Evolutionary conservation across 2,797 vertebrate species (phyloP), one percentile per base, ranked within the genome.

Genomic region (Coreius guichenoti): DNA sequence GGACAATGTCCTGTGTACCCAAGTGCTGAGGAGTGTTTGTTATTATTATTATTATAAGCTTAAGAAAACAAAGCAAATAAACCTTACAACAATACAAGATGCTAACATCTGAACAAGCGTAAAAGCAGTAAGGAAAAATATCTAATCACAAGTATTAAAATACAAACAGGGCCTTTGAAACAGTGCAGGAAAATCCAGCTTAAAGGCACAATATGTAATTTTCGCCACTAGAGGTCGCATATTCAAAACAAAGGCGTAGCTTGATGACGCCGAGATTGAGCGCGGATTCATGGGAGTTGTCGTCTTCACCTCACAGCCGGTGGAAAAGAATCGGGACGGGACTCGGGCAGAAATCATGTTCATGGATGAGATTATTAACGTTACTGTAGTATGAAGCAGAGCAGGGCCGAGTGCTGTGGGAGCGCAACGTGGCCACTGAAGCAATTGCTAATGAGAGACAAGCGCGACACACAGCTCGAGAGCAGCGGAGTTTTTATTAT

Each of bases 1-100:
- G 45, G 63, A 87, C 84, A 86, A 86, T 83, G 86, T 82, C 67
- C 74, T 36, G 39, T 75, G 92, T 92, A 75, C 49, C n/a, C 61
- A 69, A 29, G 13, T 23, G 36, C 68, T 75, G 19, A 74, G 17
- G 26, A 63, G 11, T 84, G 63, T 77, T 58, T 58, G 61, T 76
- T 68, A 29, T 83, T 54, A 43, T 76, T 68, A 29, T 83, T 54
- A 43, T 43, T 9, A 68, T 36, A 76, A 23, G 16, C 21, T 76
- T 58, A 19, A 19, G 26, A 58, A 61, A 79, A 84, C 47, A 70
- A 13, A 39, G 13, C 56, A 72, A 82, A 81, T 23, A 82, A 61
- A 63, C 36, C 13, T 47, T 56, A 74, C 29, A 74, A 74, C 58
- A 80, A 80, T 14, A 80, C 31, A 47, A 80, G 26, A 31, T 58